phyloP scores from a whole-genome alignment of 2,113 vertebrate species.

The Mastomys natalensis region DNA sequence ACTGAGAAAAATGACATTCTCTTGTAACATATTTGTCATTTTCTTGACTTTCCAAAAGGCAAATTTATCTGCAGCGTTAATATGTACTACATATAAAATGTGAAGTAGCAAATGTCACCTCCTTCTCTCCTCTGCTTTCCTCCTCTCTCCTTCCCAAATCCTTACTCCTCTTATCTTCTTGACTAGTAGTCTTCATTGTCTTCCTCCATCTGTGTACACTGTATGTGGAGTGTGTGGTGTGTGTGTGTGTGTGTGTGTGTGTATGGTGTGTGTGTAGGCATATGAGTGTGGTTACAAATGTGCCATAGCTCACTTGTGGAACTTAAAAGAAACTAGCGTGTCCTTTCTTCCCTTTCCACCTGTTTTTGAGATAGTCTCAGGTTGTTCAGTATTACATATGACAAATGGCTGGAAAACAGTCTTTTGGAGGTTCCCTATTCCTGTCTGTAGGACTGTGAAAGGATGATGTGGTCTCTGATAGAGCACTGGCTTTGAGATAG shows the following conservation, averaged over 20 bases:
- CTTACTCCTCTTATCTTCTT: neutral
- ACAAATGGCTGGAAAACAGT: no score
- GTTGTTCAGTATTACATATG: no score
- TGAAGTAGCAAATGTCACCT: neutral
- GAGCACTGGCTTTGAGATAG: no score
- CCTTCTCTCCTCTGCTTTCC: neutral
- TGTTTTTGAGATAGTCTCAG: neutral
- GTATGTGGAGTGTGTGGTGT: neutral
- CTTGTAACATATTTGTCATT: neutral
- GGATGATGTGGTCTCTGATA: no score
- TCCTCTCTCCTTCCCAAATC: neutral
- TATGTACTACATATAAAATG: neutral
- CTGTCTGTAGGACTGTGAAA: no score
- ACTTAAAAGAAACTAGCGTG: neutral
- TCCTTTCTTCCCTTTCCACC: neutral
- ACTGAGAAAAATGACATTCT: neutral
- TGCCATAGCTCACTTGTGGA: no score
- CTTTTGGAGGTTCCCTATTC: neutral
- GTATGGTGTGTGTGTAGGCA: neutral
- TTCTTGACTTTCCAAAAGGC: constrained; percentile 18
- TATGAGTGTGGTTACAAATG: neutral
- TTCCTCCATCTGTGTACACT: neutral
- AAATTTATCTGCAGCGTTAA: neutral
- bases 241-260: neutral
- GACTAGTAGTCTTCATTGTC: neutral